Conservation (phyloP, 2,113 vertebrate species). For the Eublepharis macularius region DNA sequence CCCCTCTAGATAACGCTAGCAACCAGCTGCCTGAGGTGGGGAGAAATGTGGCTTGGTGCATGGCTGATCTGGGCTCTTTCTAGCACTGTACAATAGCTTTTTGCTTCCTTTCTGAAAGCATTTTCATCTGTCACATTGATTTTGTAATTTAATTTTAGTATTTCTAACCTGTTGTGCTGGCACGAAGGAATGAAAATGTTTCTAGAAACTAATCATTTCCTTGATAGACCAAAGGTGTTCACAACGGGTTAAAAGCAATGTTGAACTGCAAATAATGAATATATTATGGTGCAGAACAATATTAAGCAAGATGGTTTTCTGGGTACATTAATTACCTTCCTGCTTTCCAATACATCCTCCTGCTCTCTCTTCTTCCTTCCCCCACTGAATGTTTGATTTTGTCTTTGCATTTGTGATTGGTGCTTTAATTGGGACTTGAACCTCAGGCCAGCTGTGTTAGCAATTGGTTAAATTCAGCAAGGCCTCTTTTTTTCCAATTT, state of each 20-base stretch:
- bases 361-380: background rate
- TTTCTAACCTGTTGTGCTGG: slow-evolving; percentile 81
- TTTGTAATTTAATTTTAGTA: slow-evolving; percentile 74
- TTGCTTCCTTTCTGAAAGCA: slow-evolving; percentile 65
- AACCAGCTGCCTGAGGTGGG: slow-evolving; percentile 99
- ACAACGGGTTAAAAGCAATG: slow-evolving; percentile 81
- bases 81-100: slow-evolving; percentile 67
- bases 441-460: slow-evolving; percentile 99
- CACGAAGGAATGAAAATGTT: slow-evolving; percentile 26
- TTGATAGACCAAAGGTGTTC: slow-evolving; percentile 43
- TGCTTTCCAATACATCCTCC: slow-evolving; percentile 57
- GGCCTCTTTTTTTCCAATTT: slow-evolving; percentile 64
- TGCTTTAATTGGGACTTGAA: slow-evolving; percentile 82
- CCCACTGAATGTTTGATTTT: slow-evolving; percentile 61
- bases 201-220: slow-evolving; percentile 3
- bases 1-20: slow-evolving; percentile 92
- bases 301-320: slow-evolving; percentile 60
- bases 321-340: slow-evolving; percentile 64
- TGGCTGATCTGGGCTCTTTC: slow-evolving; percentile 85
- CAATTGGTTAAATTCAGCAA: slow-evolving; percentile 66
- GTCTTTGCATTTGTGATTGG: slow-evolving; percentile 79
- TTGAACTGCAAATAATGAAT: slow-evolving; percentile 63
- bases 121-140: slow-evolving; percentile 67
- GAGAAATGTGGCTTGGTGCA: slow-evolving; percentile 87
- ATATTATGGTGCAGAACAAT: slow-evolving; percentile 63